A percentile compares a stretch with the other conserved stretches of the same genome.
Conservation (phyloP, 2,797 vertebrate genomes). For the Hipposideros larvatus region DNA sequence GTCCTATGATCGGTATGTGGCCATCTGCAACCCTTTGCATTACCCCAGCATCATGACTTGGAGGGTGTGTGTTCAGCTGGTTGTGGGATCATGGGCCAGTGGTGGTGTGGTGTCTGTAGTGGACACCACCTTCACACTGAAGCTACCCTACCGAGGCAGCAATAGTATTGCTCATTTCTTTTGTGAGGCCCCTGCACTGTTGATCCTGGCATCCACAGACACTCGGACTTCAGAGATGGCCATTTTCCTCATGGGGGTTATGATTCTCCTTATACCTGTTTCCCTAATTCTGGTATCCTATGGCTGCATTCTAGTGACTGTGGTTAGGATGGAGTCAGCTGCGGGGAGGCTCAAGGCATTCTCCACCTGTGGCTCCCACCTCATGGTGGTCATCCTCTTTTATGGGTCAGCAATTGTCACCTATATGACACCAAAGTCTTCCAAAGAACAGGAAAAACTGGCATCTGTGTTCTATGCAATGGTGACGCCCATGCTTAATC, state of each 20-base stretch:
- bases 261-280: conserved; percentile 75
- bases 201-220: conserved; percentile 71
- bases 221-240: conserved; percentile 57
- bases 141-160: conserved; percentile 71
- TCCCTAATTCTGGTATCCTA: conserved; percentile 75
- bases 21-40: conserved; percentile 72
- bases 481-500: conserved; percentile 77
- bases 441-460: conserved; percentile 72
- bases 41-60: conserved; percentile 76
- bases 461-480: conserved; percentile 76
- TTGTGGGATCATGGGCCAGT: conserved; percentile 70
- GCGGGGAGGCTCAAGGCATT: conserved; percentile 68
- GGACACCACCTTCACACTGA: conserved; percentile 69
- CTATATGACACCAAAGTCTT: conserved; percentile 77
- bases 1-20: conserved; percentile 75
- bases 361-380: conserved; percentile 78
- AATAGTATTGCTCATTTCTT: conserved; percentile 79
- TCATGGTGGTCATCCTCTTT: conserved; percentile 71
- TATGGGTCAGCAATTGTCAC: conserved; percentile 75
- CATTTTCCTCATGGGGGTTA: conserved; percentile 76
- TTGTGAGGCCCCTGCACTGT: conserved; percentile 77
- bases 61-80: conserved; percentile 66
- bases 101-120: conserved; percentile 77
- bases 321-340: conserved; percentile 74
- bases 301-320: conserved; percentile 61